Evolutionary conservation across 2,113 vertebrate genomes (phyloP), one percentile per base, ranked within the genome.

Genomic region (Phrynosoma blainvillii): DNA sequence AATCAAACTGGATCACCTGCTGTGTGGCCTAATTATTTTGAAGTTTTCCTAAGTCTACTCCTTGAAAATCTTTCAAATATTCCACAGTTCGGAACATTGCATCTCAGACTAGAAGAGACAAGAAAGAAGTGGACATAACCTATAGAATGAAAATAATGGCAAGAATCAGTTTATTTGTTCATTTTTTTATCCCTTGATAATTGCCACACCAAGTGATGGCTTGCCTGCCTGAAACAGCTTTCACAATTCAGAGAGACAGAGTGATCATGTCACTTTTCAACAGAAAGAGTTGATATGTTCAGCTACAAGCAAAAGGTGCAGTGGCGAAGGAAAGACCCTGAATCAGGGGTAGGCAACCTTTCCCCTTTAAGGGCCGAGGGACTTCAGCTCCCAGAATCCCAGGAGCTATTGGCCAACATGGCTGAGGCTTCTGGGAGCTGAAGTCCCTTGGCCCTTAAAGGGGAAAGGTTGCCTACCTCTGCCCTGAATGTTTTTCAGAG

Each of bases 11-110:
- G 62, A 36, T 42, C 1, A 27, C 56, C 79, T 82, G 79, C 79
- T 87, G 70, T 76, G 71, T 82, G 79, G 80, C 73, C 81, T 88
- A 68, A 66, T 82, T 87, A 75, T 82, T 21, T 40, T n/a, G 40
- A 52, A 54, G 56, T 52, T 88, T 88, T 65, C 27, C 42, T 83
- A 27, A 23, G 70, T 32, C 25, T 65, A 25, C 47, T 47, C 73
- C 73, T 47, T 81, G 54, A 68, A 75, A 78, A 52, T 32, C 59
- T 68, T 52, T 71, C 8, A 32, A n/a, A 84, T 16, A 71, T 73
- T 25, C 21, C 27, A 75, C 36, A 74, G 56, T 42, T 80, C 42
- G n/a, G 79, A 74, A 81, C 68, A 73, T 52, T 54, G 59, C 42
- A 54, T 23, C 30, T 88, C 56, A 9, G 68, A 20, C 27, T 56